phyloP scores from a whole-genome alignment of 2,888 invertebrate species.

The Stenoptilia bipunctidactyla region DNA sequence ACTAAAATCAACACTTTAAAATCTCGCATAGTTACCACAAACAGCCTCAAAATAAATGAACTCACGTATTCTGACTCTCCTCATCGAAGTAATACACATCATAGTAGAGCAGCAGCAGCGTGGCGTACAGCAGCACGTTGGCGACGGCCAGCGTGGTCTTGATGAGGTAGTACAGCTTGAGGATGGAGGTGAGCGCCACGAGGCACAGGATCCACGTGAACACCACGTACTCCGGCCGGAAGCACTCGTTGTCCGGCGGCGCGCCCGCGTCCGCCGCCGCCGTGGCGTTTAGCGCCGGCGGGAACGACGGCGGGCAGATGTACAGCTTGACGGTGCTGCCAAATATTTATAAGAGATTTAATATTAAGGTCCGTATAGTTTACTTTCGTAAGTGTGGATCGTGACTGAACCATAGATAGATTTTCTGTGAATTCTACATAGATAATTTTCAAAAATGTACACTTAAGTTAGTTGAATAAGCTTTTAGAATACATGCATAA shows the following conservation, averaged over 20 bases:
- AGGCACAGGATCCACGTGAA: constrained; percentile 95
- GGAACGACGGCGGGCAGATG: constrained; percentile 35
- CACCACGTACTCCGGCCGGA: constrained; percentile 88
- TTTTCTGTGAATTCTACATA: too few relatives aligned
- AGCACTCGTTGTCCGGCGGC: constrained; percentile 50
- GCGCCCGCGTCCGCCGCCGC: background rate
- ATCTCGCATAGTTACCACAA: too few relatives aligned
- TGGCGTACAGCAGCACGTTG: constrained; percentile 81
- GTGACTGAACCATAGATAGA: too few relatives aligned
- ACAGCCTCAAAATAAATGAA: too few relatives aligned
- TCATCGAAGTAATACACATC: constrained; percentile 57
- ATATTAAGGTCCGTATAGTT: too few relatives aligned
- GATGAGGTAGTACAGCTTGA: constrained; percentile 89
- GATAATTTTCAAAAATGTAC: too few relatives aligned
- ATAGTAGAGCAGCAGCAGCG: constrained; percentile 75
- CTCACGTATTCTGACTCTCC: constrained; percentile 37
- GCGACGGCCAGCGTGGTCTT: constrained; percentile 83
- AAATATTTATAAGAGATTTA: too few relatives aligned
- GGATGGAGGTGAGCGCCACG: constrained; percentile 90
- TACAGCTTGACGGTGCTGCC: constrained; percentile 51
- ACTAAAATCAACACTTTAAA: too few relatives aligned
- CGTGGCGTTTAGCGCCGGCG: constrained; percentile 4
- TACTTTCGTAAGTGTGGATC: too few relatives aligned
- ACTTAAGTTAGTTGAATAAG: too few relatives aligned
- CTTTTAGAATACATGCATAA: too few relatives aligned